Evolutionary conservation across 2,113 vertebrate species (phyloP), one percentile per base, ranked within the genome.

Genomic region (Hydropotes inermis): DNA sequence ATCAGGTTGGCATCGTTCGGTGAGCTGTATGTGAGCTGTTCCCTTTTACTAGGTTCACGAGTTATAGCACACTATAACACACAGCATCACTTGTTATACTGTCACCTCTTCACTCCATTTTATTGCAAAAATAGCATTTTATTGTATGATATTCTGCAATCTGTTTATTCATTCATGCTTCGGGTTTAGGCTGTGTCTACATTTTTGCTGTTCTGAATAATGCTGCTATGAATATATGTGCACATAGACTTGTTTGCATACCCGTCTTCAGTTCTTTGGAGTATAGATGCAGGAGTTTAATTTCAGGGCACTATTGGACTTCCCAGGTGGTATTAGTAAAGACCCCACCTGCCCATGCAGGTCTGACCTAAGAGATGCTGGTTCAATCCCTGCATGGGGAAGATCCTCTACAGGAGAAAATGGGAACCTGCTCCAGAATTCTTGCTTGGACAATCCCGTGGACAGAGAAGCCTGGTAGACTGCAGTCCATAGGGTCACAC

Each of bases 381-480:
- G 64, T 36, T 70, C 9, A 1, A 36, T 21, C 2, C n/a, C 64
- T 36, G n/a, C 2, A 0, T 70, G 33, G 17, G n/a, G 17, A 36
- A 70, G 64, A 70, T 70, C 9, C 16, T n/a, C 64, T 70, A 2
- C 17, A 36, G 64, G 9, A 70, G 64, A 36, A 70, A 70, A 21
- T 70, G n/a, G n/a, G 21, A 70, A 11, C 4, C 4, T 19, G 36
- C 4, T 70, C 17, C 64, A 70, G 17, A 9, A 70, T 36, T 36
- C 64, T 70, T 70, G 17, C n/a, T 36, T 36, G 16, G n/a, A 36
- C 17, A 70, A 21, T 21, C 9, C n/a, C 19, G 11, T 0, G 1
- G 64, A 70, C 64, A 70, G n/a, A 21, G 64, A 36, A 21, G 16
- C 64, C n/a, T 70, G 64, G 64, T 21, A 70, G 64, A 36, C n/a